Evolutionary conservation across 2,113 vertebrate species (phyloP).

Genomic region (Hepsetus odoe): DNA sequence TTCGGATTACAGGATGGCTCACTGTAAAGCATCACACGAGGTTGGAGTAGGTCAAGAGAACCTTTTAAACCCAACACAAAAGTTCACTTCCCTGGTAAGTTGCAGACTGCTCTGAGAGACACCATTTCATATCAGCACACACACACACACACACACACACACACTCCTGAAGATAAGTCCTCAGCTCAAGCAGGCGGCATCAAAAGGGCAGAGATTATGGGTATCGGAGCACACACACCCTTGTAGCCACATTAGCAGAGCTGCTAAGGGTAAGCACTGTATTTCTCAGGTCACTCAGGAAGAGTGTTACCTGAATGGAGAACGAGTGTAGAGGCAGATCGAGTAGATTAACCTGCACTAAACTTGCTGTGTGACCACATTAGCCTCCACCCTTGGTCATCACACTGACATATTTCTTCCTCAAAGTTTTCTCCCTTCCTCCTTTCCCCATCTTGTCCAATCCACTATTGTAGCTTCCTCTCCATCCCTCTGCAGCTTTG

Average conservation of each 20-base stretch:
- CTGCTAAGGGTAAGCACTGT: not conserved
- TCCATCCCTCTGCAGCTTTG: no score
- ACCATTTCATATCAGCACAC: not conserved
- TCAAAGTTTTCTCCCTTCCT: not conserved
- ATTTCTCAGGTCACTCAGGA: slow-evolving; percentile 10
- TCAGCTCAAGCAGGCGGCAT: not conserved
- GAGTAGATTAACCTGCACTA: not conserved
- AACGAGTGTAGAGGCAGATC: slow-evolving; percentile 12
- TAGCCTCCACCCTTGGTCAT: not conserved
- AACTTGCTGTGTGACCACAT: not conserved
- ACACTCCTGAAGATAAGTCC: slow-evolving; percentile 30
- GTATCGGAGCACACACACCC: not conserved
- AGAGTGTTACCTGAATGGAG: slow-evolving; percentile 7
- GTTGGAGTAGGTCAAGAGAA: not conserved
- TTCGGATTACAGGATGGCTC: not conserved
- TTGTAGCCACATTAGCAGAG: not conserved
- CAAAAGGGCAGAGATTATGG: slow-evolving; percentile 27
- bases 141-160: slow-evolving; percentile 11
- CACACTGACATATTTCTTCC: not conserved
- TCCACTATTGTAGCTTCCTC: not conserved
- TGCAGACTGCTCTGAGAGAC: not conserved
- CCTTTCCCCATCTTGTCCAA: not conserved
- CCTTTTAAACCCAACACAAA: not conserved
- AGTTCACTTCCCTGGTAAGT: not conserved
- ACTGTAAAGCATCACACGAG: not conserved